Percentiles rank a stretch among this genome's conserved stretches.
phyloP scores from a whole-genome alignment of 2,113 vertebrate species.

The Cryptoleucopteryx plumbea region DNA sequence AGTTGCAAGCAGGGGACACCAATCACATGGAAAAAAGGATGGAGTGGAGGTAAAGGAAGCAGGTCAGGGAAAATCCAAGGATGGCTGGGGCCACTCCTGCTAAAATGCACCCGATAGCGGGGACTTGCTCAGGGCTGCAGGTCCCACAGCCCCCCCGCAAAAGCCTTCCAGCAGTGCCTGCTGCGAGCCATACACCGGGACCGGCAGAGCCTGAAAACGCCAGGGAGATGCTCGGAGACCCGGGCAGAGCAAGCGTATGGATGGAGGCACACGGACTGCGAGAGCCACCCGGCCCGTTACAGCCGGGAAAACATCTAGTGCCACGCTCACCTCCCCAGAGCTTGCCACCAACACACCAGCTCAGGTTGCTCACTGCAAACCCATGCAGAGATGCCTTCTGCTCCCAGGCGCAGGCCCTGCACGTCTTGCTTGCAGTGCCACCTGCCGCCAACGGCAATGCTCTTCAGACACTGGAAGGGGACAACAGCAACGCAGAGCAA shows the following conservation, averaged over 20 bases:
- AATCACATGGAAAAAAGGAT: background rate
- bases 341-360: background rate
- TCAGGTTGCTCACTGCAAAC: background rate
- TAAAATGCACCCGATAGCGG: rapidly evolving
- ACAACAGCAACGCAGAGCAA: background rate
- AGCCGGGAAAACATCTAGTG: background rate
- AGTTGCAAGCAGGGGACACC: background rate
- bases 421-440: conserved; percentile 62
- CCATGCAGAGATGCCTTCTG: background rate
- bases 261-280: rapidly evolving
- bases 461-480: background rate
- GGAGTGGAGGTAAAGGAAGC: background rate
- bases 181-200: background rate
- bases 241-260: background rate
- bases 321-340: background rate
- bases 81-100: background rate
- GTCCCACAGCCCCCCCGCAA: background rate
- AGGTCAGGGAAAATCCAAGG: background rate
- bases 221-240: background rate
- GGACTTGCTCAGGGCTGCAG: background rate
- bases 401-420: background rate
- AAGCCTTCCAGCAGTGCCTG: background rate
- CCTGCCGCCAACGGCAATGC: conserved; percentile 30
- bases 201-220: background rate
- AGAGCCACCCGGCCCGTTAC: background rate